Conservation (phyloP, 2,797 vertebrate genomes). For the Okamejei kenojei region DNA sequence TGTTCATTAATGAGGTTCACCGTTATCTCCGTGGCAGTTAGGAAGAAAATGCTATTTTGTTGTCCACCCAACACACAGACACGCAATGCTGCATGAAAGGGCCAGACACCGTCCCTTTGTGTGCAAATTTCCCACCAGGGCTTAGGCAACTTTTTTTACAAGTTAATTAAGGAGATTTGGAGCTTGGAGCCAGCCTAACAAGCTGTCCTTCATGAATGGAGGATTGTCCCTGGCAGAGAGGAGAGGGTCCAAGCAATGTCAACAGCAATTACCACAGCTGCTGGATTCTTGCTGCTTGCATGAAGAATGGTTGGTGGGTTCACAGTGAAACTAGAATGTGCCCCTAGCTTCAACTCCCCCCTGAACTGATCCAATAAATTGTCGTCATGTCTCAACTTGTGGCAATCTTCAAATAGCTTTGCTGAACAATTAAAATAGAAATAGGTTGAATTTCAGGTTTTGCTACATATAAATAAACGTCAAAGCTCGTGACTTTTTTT, state of each 20-base stretch:
- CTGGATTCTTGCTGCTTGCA: conserved; percentile 57
- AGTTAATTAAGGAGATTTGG: conserved; percentile 93
- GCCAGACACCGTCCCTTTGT: conserved; percentile 77
- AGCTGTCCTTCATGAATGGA: conserved; percentile 87
- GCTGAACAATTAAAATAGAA: neutral
- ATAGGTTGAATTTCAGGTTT: neutral
- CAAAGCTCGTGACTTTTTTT: neutral
- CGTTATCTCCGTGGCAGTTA: conserved; percentile 49
- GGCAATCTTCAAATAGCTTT: neutral
- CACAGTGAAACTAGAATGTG: conserved; percentile 38
- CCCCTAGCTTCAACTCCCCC: neutral
- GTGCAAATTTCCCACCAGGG: conserved; percentile 95
- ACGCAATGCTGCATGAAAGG: conserved; percentile 49
- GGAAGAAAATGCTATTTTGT: conserved; percentile 48
- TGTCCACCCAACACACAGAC: conserved; percentile 46
- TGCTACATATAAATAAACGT: neutral
- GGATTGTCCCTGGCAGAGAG: conserved; percentile 82
- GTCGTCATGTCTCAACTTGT: neutral
- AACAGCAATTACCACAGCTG: conserved; percentile 78
- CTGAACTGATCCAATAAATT: neutral
- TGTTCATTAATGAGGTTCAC: conserved; percentile 69
- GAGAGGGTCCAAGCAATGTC: conserved; percentile 78
- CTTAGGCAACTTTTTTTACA: conserved; percentile 65
- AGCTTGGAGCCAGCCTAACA: conserved; percentile 73
- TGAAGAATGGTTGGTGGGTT: conserved; percentile 52